Evolutionary conservation across 2,797 vertebrate genomes (phyloP).

Genomic region (Hydrophis major): DNA sequence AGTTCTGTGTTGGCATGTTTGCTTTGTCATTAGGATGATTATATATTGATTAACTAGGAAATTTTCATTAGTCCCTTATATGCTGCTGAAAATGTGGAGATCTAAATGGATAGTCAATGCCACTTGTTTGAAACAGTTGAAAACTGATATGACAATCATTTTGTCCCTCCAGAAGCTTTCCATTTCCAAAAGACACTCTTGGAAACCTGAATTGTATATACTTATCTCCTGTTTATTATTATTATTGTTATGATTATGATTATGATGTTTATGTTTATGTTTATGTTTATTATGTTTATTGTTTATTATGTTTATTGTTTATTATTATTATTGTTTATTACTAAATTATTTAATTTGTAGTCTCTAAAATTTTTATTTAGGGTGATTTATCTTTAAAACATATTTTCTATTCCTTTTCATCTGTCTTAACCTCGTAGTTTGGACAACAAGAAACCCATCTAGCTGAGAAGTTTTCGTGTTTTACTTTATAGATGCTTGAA

Average conservation of each 20-base stretch:
- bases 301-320: no score
- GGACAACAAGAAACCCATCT: not conserved
- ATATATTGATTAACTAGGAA: conserved; percentile 1
- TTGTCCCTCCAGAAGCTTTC: not conserved
- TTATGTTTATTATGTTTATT: no score
- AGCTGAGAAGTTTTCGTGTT: not conserved
- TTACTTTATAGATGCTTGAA: not conserved
- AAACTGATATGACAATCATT: not conserved
- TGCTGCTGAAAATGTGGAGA: not conserved
- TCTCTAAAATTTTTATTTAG: not conserved
- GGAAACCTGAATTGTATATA: not conserved
- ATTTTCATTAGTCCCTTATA: conserved; percentile 13
- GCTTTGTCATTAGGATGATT: conserved; percentile 37
- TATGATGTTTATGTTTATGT: no score
- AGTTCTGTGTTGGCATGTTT: conserved; percentile 37
- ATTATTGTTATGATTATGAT: no score
- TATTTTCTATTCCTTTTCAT: not conserved
- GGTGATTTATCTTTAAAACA: not conserved
- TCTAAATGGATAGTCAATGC: not conserved
- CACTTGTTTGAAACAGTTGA: not conserved
- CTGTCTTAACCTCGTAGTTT: not conserved
- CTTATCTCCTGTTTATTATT: not conserved
- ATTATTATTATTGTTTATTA: no score
- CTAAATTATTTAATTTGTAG: not conserved
- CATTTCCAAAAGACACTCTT: not conserved